Base-by-base conservation (phyloP, 2,797 vertebrate species). In the Gastrophryne carolinensis region DNA sequence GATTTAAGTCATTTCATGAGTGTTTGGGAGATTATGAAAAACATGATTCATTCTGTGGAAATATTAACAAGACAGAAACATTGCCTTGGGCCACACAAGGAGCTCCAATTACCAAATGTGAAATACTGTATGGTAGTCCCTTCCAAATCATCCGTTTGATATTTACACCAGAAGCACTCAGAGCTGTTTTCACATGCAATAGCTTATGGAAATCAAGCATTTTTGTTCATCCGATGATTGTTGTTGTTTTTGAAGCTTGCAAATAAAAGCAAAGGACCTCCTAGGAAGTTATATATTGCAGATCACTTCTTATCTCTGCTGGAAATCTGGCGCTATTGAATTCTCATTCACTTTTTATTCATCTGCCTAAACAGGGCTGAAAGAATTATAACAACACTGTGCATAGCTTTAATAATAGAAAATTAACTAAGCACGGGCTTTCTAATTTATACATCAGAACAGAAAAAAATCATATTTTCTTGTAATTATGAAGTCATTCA, bases 21-120 rank as follows among this genome's bases (percentile, higher is more conserved):
- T 30, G 49, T 73, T 64, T 73, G 71, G 60, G 58, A 64, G 49
- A 73, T 63, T 56, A 56, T 73, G 60, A 60, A 64, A 60, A 53
- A 62, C 58, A 62, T 53, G 57, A 72, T 72, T 72, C 70, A 62
- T 63, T 72, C 58, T 29, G 41, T 26, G 26, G 58, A 72, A 57
- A 72, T 72, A 13, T 62, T 72, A 62, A 62, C 58, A 53, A 47
- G 53, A 72, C 57, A 72, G 23, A 72, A 63, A 63, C 62, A 63
- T 21, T 72, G 57, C 70, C 70, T 50, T 52, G 62, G 47, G 70
- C 58, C 58, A 72, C 62, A 63, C 47, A 53, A 63, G 58, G 5
- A 72, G 63, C 49, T 62, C n/a, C 70, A 72, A 53, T 72, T 62
- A 53, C 54, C 41, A 61, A 68, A 56, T 41, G 50, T 72, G 15